These are phyloP conservation scores for Apteryx mantelli DNA, from an alignment of 2,113 vertebrate species.

Conservation along the genomic window DNA sequence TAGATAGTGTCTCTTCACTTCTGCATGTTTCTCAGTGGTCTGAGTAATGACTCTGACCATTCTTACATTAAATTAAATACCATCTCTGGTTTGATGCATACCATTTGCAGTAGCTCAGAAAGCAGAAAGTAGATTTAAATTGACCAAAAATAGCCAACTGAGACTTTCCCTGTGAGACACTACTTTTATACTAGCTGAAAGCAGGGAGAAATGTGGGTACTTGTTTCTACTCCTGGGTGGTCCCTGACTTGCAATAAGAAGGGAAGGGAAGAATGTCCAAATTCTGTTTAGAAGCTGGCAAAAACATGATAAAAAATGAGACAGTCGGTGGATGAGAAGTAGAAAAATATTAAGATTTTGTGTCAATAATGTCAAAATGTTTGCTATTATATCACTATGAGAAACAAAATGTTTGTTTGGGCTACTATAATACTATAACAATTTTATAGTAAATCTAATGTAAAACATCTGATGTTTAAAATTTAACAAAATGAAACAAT, in stretches of 20 bases:
- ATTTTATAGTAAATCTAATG: not conserved
- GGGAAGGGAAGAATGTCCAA: not conserved
- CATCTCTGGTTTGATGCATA: not conserved
- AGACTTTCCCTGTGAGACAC: not conserved
- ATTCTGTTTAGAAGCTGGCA: not conserved
- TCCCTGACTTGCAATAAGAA: not conserved
- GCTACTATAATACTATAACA: not conserved
- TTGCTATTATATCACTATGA: not conserved
- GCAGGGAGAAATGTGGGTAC: not conserved
- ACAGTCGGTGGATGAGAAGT: not conserved
- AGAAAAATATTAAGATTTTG: not conserved
- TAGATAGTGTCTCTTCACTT: not conserved
- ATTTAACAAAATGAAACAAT: not conserved
- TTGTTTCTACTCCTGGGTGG: fast-evolving
- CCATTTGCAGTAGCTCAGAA: not conserved
- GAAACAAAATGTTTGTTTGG: not conserved
- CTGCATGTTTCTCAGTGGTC: not conserved
- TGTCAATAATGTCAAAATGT: not conserved
- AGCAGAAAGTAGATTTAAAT: not conserved
- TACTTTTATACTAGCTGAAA: not conserved
- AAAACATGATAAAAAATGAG: not conserved
- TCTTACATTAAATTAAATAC: not conserved
- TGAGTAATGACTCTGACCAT: not conserved
- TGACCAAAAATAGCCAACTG: not conserved
- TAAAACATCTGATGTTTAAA: not conserved